These are phyloP conservation scores for Naso thynnoides DNA, from an alignment of 2,797 vertebrate species.

Conservation along the genomic window DNA sequence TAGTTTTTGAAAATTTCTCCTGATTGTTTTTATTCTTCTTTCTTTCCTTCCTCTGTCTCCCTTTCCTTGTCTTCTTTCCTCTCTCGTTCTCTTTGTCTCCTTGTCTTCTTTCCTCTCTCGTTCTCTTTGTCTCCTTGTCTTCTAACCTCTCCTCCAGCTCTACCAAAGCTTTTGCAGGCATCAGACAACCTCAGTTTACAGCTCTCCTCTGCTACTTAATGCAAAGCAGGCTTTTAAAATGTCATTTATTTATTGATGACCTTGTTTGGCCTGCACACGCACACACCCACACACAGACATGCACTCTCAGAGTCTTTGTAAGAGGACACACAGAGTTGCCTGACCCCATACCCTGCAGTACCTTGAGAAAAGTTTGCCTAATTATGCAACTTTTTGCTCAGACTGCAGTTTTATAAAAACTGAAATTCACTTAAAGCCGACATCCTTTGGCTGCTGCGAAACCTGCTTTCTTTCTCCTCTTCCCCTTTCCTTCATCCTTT, in stretches of 20 bases:
- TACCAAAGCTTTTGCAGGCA: background rate
- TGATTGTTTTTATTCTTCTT: no score
- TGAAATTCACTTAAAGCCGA: conserved; percentile 8
- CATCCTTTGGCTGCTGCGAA: background rate
- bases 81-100: background rate
- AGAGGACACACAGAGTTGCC: background rate
- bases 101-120: no score
- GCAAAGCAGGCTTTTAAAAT: background rate
- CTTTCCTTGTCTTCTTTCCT: no score
- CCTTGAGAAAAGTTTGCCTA: background rate
- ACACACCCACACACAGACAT: background rate
- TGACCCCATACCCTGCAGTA: conserved; percentile 5
- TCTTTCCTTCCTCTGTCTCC: background rate
- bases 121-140: background rate
- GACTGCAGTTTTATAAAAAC: conserved; percentile 31
- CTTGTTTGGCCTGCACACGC: background rate
- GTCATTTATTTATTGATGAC: background rate
- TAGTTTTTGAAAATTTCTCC: no score
- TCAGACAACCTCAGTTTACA: background rate
- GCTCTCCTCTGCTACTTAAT: background rate
- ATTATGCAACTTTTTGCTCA: conserved; percentile 10
- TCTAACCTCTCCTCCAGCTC: background rate
- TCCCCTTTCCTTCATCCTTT: background rate
- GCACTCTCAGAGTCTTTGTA: no score
- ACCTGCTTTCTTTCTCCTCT: background rate